These are phyloP conservation scores for Xestia xanthographa DNA, from an alignment of 2,888 invertebrate genomes.

Conservation along the genomic window DNA sequence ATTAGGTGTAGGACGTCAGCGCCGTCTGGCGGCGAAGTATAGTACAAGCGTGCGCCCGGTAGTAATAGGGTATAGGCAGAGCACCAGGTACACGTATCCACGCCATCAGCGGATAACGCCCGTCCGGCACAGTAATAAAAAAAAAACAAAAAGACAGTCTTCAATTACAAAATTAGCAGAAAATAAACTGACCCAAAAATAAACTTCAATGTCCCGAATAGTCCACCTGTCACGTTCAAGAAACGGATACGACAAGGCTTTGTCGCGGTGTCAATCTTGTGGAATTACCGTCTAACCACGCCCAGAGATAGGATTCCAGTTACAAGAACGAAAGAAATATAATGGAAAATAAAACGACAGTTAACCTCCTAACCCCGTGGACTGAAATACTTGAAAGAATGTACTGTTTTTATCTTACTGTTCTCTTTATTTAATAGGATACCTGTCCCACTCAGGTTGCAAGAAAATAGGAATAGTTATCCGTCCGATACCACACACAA, in stretches of 20 bases:
- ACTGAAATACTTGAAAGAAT: constrained; percentile 1
- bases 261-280: constrained; percentile 58
- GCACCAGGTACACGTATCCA: no score
- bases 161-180: constrained; percentile 39
- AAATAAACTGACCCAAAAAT: constrained; percentile 28
- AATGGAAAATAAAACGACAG: constrained; percentile 49
- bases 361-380: constrained; percentile 10
- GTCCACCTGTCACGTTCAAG: constrained; percentile 40
- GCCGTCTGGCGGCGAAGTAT: no score
- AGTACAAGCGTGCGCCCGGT: no score
- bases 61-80: no score
- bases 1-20: no score
- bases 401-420: background rate
- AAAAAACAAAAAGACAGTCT: background rate
- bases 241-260: constrained; percentile 54
- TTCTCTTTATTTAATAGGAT: background rate
- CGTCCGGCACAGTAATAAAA: no score
- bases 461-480: no score
- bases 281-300: constrained; percentile 50
- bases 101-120: no score
- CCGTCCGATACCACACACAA: no score
- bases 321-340: constrained; percentile 45
- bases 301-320: constrained; percentile 30
- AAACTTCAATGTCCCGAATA: constrained; percentile 27
- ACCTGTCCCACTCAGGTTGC: background rate